A percentile compares a stretch with the other conserved stretches of the same genome.
Conservation (phyloP, 2,888 invertebrate genomes). For the Argyresthia goedartella region DNA sequence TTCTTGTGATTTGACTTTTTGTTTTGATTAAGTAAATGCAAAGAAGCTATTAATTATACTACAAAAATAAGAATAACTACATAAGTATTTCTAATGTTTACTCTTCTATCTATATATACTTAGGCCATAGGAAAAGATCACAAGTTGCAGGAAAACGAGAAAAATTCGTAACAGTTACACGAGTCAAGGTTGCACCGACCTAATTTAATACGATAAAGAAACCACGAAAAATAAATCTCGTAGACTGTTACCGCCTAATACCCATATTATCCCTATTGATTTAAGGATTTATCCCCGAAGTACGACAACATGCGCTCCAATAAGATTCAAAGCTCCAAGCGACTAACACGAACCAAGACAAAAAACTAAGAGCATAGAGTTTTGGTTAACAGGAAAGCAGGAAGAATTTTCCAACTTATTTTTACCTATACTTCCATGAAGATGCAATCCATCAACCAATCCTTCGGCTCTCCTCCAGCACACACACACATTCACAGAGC, state of each 20-base stretch:
- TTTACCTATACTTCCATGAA: slow-evolving; percentile 67
- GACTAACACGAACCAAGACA: slow-evolving; percentile 12
- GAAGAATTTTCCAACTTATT: slow-evolving; percentile 39
- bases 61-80: too few species aligned
- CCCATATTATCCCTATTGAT: slow-evolving; percentile 38
- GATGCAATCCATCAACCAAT: slow-evolving; percentile 58
- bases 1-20: too few species aligned
- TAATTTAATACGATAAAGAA: slow-evolving; percentile 34
- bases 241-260: slow-evolving; percentile 18
- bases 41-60: too few species aligned
- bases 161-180: slow-evolving; percentile 34
- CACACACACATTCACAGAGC: slow-evolving; percentile 44
- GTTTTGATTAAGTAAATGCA: too few species aligned
- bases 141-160: slow-evolving; percentile 14
- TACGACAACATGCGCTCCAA: slow-evolving; percentile 27
- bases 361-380: background rate
- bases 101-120: too few species aligned
- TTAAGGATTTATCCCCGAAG: slow-evolving; percentile 34
- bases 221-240: slow-evolving; percentile 31
- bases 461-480: slow-evolving; percentile 13
- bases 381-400: slow-evolving; percentile 15
- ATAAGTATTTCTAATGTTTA: too few species aligned
- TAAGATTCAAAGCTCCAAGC: slow-evolving; percentile 31
- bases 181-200: slow-evolving; percentile 41
- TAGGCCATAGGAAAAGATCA: too few species aligned